Base-by-base conservation (phyloP, 2,888 invertebrate genomes). In the Cephus runcator region DNA sequence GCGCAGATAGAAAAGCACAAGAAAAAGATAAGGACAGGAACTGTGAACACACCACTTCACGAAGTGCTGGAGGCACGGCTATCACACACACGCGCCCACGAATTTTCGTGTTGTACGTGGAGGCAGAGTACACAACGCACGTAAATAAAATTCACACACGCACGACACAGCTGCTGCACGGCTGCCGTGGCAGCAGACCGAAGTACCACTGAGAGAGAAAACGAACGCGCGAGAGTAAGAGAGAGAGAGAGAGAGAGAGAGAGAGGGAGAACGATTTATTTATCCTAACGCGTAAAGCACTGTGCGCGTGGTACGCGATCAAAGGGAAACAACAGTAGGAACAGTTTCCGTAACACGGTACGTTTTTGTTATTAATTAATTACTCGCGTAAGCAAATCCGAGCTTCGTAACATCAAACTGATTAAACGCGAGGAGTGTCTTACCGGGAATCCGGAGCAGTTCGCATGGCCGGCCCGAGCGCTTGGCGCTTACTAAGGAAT, bases 191-290 rank as follows among this genome's bases (percentile, higher is more conserved):
- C 71, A 56, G 56, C 23, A 56, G 23, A 35, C 30, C 56, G 40
- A 34, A 69, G 69, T 33, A 36, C n/a, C 56, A 74, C 68, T 71
- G 34, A 35, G n/a, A 34, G 12, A 68, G 35, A 56, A 34, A 73
- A 23, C 74, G 9, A 69, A 35, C 12, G 35, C 35, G 11, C 34
- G 75, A 79, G 75, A 77, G 33, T 68, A 23, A 34, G 36, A 34
- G 23, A 34, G 31, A 56, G 31, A 73, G 23, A 34, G 23, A 34
- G 31, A 56, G 31, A 73, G 23, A 79, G 71, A 78, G 68, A 76
- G 73, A 77, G 69, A 74, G 71, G 34, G 34, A 77, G 71, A 71
- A 74, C 35, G 71, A 76, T 34, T 76, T 23, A 56, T 23, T 56
- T 56, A 56, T 56, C 56, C 56, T 56, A 56, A 9, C 9, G 23